phyloP scores from a whole-genome alignment of 64 coral and sea anemone species.

The Montipora efflorescens region DNA sequence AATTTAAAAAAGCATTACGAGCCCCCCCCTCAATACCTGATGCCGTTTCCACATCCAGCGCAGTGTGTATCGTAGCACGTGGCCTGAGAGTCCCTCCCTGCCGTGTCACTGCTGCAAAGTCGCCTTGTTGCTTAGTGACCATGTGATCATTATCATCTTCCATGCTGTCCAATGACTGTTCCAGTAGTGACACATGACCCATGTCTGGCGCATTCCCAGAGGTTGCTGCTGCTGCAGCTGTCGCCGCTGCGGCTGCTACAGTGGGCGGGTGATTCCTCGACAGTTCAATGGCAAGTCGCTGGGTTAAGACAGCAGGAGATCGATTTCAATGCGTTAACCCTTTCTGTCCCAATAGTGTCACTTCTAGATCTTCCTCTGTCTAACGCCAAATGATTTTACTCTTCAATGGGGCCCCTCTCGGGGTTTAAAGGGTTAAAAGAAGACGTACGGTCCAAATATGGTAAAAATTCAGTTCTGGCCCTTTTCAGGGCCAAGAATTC shows the following conservation, averaged over 20 bases:
- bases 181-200: constrained; percentile 87
- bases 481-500: too few relatives aligned
- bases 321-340: background rate
- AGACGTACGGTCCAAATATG: too few relatives aligned
- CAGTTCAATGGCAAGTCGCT: constrained; percentile 93
- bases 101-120: constrained; percentile 18
- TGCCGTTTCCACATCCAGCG: constrained; percentile 95
- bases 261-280: constrained; percentile 83
- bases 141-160: constrained; percentile 89
- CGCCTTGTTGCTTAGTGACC: constrained; percentile 68
- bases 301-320: background rate
- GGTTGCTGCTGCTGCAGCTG: constrained; percentile 12
- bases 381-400: too few relatives aligned
- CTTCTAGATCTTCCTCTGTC: too few relatives aligned
- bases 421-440: too few relatives aligned
- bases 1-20: background rate
- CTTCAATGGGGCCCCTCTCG: too few relatives aligned
- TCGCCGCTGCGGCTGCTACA: constrained; percentile 50
- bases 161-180: constrained; percentile 87
- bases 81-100: constrained; percentile 19
- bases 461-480: too few relatives aligned
- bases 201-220: constrained; percentile 47
- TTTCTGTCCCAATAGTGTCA: too few relatives aligned
- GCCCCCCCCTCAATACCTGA: constrained; percentile 51
- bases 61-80: constrained; percentile 75